phyloP scores from a whole-genome alignment of 2,888 invertebrate genomes.

The Blomia tropicalis region DNA sequence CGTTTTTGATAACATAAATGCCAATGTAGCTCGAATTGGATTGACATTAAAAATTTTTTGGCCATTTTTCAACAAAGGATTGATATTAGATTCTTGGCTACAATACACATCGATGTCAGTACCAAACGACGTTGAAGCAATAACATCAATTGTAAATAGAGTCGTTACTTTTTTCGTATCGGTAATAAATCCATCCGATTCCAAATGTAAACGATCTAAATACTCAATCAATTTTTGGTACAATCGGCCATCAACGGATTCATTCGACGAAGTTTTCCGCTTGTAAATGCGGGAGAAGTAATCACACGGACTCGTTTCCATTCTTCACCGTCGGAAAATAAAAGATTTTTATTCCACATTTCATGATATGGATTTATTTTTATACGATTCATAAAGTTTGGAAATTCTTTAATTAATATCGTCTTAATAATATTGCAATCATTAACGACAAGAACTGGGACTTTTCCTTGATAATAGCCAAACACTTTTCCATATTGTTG shows the following conservation, averaged over 20 bases:
- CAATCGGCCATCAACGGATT: neutral
- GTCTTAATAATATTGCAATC: neutral
- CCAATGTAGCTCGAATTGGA: neutral
- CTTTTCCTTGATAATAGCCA: neutral
- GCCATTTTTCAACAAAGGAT: neutral
- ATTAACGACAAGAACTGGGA: neutral
- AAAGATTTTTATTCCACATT: neutral
- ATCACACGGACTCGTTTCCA: neutral
- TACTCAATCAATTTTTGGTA: neutral
- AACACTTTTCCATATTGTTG: neutral
- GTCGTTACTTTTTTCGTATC: neutral
- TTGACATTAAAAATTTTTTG: neutral
- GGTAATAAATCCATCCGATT: neutral
- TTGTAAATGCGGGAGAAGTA: neutral
- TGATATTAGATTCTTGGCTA: neutral
- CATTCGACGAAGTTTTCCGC: neutral
- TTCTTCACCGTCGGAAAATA: neutral
- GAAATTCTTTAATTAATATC: neutral
- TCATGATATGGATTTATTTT: neutral
- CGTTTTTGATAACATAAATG: neutral
- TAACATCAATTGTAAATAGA: neutral
- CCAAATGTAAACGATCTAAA: neutral
- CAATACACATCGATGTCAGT: neutral
- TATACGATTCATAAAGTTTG: neutral
- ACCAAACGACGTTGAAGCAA: neutral